These are phyloP conservation scores for Oncopeltus fasciatus DNA, from an alignment of 1,140 invertebrate species.

Conservation along the genomic window DNA sequence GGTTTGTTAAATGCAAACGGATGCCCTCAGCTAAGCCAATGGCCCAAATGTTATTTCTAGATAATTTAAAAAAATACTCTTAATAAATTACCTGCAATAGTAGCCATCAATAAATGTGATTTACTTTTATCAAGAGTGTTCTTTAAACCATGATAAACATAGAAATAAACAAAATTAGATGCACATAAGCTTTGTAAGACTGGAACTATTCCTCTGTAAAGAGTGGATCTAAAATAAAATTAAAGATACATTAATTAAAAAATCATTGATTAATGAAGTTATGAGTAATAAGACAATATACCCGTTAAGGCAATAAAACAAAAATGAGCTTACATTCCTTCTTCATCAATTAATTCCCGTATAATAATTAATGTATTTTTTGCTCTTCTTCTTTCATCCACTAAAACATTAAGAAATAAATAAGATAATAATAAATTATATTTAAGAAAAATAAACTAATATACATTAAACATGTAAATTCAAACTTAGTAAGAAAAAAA, in stretches of 20 bases:
- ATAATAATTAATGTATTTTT: conserved; percentile 43
- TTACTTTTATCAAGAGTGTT: conserved; percentile 12
- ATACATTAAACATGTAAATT: too few species aligned
- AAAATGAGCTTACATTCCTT: conserved; percentile 49
- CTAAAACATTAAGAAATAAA: too few species aligned
- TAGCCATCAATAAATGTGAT: conserved; percentile 62
- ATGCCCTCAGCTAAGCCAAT: too few species aligned
- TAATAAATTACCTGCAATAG: conserved; percentile 49
- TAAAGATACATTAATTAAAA: conserved; percentile 17
- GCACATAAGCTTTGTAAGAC: conserved; percentile 68
- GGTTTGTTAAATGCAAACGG: too few species aligned
- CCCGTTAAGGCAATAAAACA: neutral
- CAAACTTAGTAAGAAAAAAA: too few species aligned
- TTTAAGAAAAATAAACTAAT: too few species aligned
- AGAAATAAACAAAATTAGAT: conserved; percentile 88
- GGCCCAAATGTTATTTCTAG: too few species aligned
- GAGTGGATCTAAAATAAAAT: conserved; percentile 36
- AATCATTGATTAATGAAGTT: neutral
- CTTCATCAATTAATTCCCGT: conserved; percentile 44
- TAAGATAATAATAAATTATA: too few species aligned
- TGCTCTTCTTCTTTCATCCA: conserved; percentile 46
- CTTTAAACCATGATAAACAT: conserved; percentile 74
- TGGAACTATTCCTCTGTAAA: conserved; percentile 69
- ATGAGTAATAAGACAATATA: neutral
- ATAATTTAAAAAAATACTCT: too few species aligned